Evolutionary conservation across 1,140 invertebrate species (phyloP), one percentile per base, ranked within the genome.

Genomic region (Latrodectus geometricus): DNA sequence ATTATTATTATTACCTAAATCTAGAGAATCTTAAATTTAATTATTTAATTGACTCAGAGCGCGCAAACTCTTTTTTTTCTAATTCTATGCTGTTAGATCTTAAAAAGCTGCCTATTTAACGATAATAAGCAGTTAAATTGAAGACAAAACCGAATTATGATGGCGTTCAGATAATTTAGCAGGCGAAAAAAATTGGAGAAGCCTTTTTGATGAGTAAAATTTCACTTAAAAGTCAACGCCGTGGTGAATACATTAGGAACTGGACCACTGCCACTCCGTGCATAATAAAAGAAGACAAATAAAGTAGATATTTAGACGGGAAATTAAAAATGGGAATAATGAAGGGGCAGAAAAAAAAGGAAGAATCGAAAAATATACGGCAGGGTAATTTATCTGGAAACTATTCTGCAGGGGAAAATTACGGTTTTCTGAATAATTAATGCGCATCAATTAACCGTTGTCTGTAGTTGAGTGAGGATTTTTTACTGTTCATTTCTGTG

Each of bases 371-470:
- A 61, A 61, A 61, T 61, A 61, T 61, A 61, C 54, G 54, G 9
- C 9, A 69, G 17, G 68, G 68, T 23, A 23, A 69, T 69, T 69
- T 69, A 11, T 9, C 4, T n/a, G 68, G 68, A 69, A 69, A 69
- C 14, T n/a, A n/a, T n/a, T n/a, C n/a, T 69, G 21, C 68, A n/a
- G 68, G 20, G 68, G 20, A 21, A 69, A 69, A 69, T 69, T 69
- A 21, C 68, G 21, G 68, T n/a, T n/a, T 69, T n/a, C 20, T 69
- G 68, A 69, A 69, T 69, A 69, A 69, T 69, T 69, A 69, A 69
- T 69, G 68, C 21, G 68, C 68, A 69, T 69, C 68, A 69, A 69
- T 69, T 69, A 69, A 61, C 54, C 54, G 54, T 14, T 61, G 54
- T 17, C 17, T 17, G 54, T 61, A 14, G 54, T 61, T 11, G 17